These are phyloP conservation scores for Saccostrea glomerata DNA, from an alignment of 1,140 invertebrate genomes.

Conservation along the genomic window DNA sequence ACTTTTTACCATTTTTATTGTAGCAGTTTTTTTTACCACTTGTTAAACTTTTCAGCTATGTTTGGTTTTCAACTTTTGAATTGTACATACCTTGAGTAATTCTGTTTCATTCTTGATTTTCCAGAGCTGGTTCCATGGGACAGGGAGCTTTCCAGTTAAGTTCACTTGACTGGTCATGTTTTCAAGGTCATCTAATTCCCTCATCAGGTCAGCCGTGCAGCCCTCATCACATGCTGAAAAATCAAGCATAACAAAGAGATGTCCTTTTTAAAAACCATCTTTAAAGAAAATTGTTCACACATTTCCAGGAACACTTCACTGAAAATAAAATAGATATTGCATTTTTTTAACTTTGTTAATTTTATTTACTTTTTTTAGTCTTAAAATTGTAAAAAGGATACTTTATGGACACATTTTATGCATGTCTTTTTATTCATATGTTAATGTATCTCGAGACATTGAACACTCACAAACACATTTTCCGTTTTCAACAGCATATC, in stretches of 20 bases:
- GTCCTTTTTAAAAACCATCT: too few species aligned
- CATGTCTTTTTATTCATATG: too few species aligned
- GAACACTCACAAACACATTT: slow-evolving; percentile 86
- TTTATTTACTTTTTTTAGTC: too few species aligned
- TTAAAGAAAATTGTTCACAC: too few species aligned
- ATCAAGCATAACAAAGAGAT: background rate
- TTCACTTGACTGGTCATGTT: slow-evolving; percentile 60
- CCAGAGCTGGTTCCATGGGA: slow-evolving; percentile 62
- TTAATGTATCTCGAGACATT: background rate
- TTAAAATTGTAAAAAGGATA: too few species aligned
- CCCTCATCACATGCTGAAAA: slow-evolving; percentile 92
- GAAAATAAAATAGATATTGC: too few species aligned
- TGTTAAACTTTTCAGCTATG: background rate
- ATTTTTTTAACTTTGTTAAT: too few species aligned
- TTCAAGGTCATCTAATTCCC: slow-evolving; percentile 79
- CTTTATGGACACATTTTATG: too few species aligned
- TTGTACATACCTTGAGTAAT: slow-evolving; percentile 52
- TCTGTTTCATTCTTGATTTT: slow-evolving; percentile 59
- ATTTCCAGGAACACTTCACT: too few species aligned
- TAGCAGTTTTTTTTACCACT: too few species aligned
- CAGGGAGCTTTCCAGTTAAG: slow-evolving; percentile 54
- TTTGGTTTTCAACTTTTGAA: background rate
- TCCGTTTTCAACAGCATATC: slow-evolving; percentile 84
- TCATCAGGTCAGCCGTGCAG: slow-evolving; percentile 91
- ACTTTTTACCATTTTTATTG: too few species aligned